These are phyloP conservation scores for Eristalis tenax DNA, from an alignment of 2,888 invertebrate species.

Conservation along the genomic window DNA sequence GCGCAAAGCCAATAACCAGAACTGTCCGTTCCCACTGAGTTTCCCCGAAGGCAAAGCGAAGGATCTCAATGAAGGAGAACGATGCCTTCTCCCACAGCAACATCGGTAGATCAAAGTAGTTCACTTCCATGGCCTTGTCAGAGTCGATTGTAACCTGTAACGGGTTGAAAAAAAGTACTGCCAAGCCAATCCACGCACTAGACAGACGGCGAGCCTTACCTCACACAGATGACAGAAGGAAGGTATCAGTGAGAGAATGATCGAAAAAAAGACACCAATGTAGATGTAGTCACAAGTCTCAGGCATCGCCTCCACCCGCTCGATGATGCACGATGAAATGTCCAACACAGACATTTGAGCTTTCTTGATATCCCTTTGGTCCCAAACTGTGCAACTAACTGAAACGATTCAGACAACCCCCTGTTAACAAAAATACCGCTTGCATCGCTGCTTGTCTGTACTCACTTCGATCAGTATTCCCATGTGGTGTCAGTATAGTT, in stretches of 20 bases:
- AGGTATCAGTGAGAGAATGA: conserved; percentile 85
- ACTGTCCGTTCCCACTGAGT: conserved; percentile 87
- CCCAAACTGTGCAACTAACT: conserved; percentile 99
- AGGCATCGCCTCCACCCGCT: conserved; percentile 91
- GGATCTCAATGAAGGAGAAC: conserved; percentile 81
- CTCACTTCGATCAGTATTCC: conserved; percentile 89
- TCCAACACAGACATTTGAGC: conserved; percentile 96
- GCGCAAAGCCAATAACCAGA: conserved; percentile 86
- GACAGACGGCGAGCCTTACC: conserved; percentile 74
- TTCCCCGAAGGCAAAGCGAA: conserved; percentile 83
- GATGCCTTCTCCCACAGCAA: conserved; percentile 80
- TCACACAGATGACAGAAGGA: conserved; percentile 82
- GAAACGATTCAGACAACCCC: conserved; percentile 27
- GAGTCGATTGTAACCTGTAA: conserved; percentile 78
- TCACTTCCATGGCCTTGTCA: conserved; percentile 79
- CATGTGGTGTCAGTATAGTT: conserved; percentile 87
- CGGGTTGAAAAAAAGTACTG: background rate
- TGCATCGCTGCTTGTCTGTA: background rate
- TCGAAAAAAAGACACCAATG: conserved; percentile 85
- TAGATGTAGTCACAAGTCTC: conserved; percentile 91
- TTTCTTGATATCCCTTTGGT: conserved; percentile 93
- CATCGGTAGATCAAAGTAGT: conserved; percentile 80
- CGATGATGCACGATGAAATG: conserved; percentile 96
- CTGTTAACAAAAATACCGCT: background rate
- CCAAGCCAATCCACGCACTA: background rate